Conservation (phyloP, 2,113 vertebrate genomes). For the Ariopsis seemanni region DNA sequence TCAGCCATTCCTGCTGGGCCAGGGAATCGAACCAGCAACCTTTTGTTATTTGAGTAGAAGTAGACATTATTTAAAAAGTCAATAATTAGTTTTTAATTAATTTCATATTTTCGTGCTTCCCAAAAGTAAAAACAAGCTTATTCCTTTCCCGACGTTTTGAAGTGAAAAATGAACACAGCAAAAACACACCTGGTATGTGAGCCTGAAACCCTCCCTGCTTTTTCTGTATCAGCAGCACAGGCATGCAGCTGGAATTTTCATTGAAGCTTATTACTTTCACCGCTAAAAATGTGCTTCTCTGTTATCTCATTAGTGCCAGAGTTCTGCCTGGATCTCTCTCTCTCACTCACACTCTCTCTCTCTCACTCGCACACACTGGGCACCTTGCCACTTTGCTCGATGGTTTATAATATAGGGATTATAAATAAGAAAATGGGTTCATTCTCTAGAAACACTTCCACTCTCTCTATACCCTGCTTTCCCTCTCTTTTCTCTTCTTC, state of each 20-base stretch:
- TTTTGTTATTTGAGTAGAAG: background rate
- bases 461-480: background rate
- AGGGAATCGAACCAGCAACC: too few species aligned
- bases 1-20: too few species aligned
- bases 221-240: background rate
- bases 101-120: background rate
- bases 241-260: background rate
- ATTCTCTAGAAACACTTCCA: conserved; percentile 11
- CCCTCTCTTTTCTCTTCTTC: background rate
- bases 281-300: conserved; percentile 27
- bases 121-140: background rate
- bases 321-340: background rate
- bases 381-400: conserved; percentile 35
- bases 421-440: conserved; percentile 46
- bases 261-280: conserved; percentile 29
- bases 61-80: background rate
- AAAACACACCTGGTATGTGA: too few species aligned
- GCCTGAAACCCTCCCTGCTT: background rate
- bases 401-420: conserved; percentile 43
- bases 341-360: background rate
- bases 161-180: background rate
- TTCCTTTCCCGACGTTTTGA: background rate
- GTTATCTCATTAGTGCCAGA: conserved; percentile 5
- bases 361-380: conserved; percentile 2
- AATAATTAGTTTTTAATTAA: background rate